Conservation (phyloP, 1,140 invertebrate species). For the Adoxophyes honmai region DNA sequence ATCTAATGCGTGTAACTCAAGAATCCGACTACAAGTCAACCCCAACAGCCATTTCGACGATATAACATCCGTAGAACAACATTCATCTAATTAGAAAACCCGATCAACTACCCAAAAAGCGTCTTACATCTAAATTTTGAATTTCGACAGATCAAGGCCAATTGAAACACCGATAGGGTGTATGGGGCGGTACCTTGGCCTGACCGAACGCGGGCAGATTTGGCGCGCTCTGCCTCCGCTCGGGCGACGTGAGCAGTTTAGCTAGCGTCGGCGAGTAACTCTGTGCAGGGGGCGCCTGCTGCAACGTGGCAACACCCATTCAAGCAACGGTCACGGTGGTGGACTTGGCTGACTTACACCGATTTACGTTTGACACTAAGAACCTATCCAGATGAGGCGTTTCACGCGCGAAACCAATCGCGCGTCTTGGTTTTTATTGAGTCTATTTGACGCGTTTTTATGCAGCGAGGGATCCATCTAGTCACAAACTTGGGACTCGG, state of each 20-base stretch:
- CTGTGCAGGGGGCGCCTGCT: slow-evolving; percentile 68
- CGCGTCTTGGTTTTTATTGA: too few species aligned
- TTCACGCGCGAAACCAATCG: too few species aligned
- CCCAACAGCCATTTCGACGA: too few species aligned
- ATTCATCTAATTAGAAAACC: background rate
- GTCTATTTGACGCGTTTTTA: too few species aligned
- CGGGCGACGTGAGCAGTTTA: slow-evolving; percentile 83
- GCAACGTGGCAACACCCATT: slow-evolving; percentile 73
- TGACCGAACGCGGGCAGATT: slow-evolving; percentile 68
- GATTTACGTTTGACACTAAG: too few species aligned
- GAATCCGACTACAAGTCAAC: too few species aligned
- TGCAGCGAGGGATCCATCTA: too few species aligned
- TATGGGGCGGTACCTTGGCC: slow-evolving; percentile 77
- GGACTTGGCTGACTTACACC: too few species aligned
- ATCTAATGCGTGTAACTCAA: too few species aligned
- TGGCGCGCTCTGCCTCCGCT: slow-evolving; percentile 64
- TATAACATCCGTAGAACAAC: background rate
- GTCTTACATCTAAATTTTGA: slow-evolving; percentile 65
- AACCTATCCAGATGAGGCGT: too few species aligned
- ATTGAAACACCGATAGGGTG: slow-evolving; percentile 62
- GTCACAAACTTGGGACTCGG: too few species aligned
- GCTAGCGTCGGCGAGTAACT: slow-evolving; percentile 87
- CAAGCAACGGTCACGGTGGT: slow-evolving; percentile 52
- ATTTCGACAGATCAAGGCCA: slow-evolving; percentile 69
- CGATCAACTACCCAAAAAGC: slow-evolving; percentile 11